Conservation (phyloP, 2,888 invertebrate species). For the Horisme vitalbata region DNA sequence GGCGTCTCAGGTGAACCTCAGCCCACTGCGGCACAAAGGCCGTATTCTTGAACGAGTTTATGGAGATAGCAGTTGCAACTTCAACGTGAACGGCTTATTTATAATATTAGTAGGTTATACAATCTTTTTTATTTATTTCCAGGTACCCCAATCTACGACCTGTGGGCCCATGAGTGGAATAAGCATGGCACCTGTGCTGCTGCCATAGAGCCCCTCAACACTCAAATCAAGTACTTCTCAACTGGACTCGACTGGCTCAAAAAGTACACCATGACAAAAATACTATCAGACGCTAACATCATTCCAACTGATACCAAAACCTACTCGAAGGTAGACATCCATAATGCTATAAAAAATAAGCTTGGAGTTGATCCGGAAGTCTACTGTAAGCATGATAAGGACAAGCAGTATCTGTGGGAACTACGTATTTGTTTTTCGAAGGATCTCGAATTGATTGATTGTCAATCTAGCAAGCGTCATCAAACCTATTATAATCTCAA, state of each 20-base stretch:
- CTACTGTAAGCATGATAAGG: constrained; percentile 83
- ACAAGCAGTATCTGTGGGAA: constrained; percentile 85
- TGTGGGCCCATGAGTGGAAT: constrained; percentile 91
- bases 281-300: constrained; percentile 81
- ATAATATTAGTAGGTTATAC: too few species aligned
- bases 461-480: constrained; percentile 50
- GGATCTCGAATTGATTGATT: constrained; percentile 83
- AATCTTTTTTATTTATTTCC: too few species aligned
- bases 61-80: too few species aligned
- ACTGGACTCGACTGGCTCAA: constrained; percentile 84
- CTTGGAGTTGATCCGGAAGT: constrained; percentile 84
- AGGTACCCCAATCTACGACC: constrained; percentile 71
- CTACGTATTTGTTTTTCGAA: constrained; percentile 89
- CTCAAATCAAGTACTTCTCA: constrained; percentile 86
- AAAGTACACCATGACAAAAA: constrained; percentile 82
- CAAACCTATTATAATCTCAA: not conserved
- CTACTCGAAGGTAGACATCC: constrained; percentile 35
- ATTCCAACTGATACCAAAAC: constrained; percentile 52
- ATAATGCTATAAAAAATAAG: constrained; percentile 66
- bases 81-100: too few species aligned
- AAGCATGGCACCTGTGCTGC: constrained; percentile 92
- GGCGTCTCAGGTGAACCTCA: too few species aligned
- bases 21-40: too few species aligned
- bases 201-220: constrained; percentile 74
- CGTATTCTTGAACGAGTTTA: too few species aligned